Base-by-base conservation (phyloP, 1,140 invertebrate species). In the Cryptotermes secundus region DNA sequence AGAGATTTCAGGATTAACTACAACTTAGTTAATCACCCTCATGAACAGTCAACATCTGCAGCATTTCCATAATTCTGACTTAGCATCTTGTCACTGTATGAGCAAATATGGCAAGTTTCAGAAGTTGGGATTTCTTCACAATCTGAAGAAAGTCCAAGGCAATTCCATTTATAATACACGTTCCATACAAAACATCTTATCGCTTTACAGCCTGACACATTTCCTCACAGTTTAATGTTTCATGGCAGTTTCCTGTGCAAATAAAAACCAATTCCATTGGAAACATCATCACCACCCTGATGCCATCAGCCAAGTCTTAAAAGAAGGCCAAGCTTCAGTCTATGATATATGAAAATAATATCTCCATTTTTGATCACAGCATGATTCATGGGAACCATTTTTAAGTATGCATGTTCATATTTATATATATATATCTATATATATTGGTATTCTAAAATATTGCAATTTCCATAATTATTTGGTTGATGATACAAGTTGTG, bases 341-440 rank as follows among this genome's bases (percentile, higher is more conserved):
- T 72, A 72, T 72, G 59, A 72, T 31, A 72, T 72, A 72, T 72
- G 59, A 72, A 72, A 72, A 72, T 72, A 72, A 72, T 26, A 72
- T 72, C 59, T 72, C 59, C 59, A 72, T 31, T 9, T 72, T n/a
- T 72, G 59, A 72, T 72, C 59, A 72, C 59, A 72, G 59, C 59
- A 72, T 72, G 26, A n/a, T 31, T 31, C 59, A 19, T 72, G 59
- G 59, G 14, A 72, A 72, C 26, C 26, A n/a, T 31, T 31, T 49
- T 72, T 72, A 72, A 72, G 31, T 72, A 72, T n/a, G 59, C 22
- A 49, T 49, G 14, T 72, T 72, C 31, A 72, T 72, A n/a, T 22
- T n/a, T 72, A 31, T 72, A 49, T 49, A 49, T 14, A 72, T n/a
- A 72, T 16, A 31, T 72, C 4, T n/a, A 72, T 72, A 72, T 31